These are phyloP conservation scores for Spinus olivaceus DNA, from an alignment of 2,797 vertebrate genomes.

Conservation along the genomic window DNA sequence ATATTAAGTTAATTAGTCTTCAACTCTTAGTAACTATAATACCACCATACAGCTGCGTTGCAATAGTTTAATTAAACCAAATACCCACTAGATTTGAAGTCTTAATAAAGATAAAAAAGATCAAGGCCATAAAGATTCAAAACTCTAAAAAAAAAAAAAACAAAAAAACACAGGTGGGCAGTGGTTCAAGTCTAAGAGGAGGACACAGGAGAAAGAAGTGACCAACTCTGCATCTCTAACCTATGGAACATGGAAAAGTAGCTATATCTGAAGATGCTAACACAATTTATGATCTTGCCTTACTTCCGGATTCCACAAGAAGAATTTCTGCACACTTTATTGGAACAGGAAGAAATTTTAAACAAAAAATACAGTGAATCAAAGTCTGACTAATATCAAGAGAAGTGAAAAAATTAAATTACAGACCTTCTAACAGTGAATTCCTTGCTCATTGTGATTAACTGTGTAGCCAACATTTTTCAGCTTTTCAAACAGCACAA, in stretches of 20 bases:
- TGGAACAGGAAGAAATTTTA: background rate
- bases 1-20: conserved; percentile 54
- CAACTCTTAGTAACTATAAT: background rate
- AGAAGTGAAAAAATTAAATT: background rate
- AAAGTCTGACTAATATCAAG: background rate
- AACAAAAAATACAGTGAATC: background rate
- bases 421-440: background rate
- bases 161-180: background rate
- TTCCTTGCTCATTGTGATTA: background rate
- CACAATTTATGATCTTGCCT: background rate
- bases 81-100: conserved; percentile 29
- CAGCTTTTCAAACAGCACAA: background rate
- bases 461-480: background rate
- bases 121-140: background rate
- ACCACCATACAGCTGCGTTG: background rate
- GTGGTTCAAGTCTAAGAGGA: background rate
- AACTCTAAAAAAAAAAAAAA: background rate
- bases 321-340: background rate
- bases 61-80: conserved; percentile 43
- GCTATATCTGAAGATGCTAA: background rate
- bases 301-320: background rate
- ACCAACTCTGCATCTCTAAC: background rate
- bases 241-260: background rate
- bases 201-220: background rate
- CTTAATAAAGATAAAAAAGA: conserved; percentile 29